Evolutionary conservation across 2,888 invertebrate genomes (phyloP), one percentile per base, ranked within the genome.

Genomic region (Cryptops parisi): DNA sequence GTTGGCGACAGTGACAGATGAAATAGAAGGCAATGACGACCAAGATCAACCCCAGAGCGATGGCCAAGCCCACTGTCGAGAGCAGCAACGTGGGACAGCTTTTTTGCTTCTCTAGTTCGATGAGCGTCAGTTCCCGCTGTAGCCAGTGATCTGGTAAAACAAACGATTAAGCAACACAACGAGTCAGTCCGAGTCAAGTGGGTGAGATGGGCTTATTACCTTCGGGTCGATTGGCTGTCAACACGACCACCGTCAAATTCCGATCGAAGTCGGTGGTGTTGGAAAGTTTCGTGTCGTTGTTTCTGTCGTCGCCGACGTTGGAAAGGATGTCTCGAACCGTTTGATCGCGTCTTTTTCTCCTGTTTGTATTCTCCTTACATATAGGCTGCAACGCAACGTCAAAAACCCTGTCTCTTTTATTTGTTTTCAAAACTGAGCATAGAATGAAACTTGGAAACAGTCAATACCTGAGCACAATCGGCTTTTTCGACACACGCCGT

Each of bases 391-490:
- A n/a, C n/a, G n/a, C n/a, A n/a, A n/a, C n/a, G n/a, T n/a, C n/a
- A n/a, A n/a, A n/a, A n/a, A n/a, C n/a, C 38, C 38, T 15, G 15
- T 33, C 38, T 15, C 38, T 9, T 33, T 33, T 9, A 9, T 15
- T 33, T 33, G 15, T 33, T 33, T 15, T 33, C 38, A 15, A 9
- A 33, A 33, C 38, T 33, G 38, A 15, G 9, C 38, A 15, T 33
- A 12, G 38, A 9, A 33, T 59, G n/a, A n/a, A n/a, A n/a, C n/a
- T n/a, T n/a, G n/a, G n/a, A n/a, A 57, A n/a, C n/a, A n/a, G n/a
- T n/a, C n/a, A n/a, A n/a, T 55, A 65, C 65, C 51, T 62, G 62
- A 19, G 60, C 58, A 47, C 65, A 65, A 54, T 65, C 65, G n/a
- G 57, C 54, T 5, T 60, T 59, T 33, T 64, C 63, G 1, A 64